These are phyloP conservation scores for Aporrectodea caliginosa DNA, from an alignment of 1,140 invertebrate species.

Conservation along the genomic window DNA sequence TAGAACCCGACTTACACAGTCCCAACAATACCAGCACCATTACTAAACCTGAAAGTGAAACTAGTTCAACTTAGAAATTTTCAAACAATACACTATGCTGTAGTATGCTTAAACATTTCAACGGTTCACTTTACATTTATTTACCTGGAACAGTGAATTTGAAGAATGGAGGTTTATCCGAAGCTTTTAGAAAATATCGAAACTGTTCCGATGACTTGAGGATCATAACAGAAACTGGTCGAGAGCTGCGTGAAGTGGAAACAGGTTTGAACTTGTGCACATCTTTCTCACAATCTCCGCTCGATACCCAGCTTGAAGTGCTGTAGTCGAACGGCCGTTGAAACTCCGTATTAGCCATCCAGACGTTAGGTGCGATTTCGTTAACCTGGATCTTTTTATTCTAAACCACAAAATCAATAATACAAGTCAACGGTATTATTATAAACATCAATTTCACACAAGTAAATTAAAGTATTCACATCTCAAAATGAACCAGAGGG, in stretches of 20 bases:
- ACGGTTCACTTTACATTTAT: no score
- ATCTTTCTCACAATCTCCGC: constrained; percentile 20
- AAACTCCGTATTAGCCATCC: constrained; percentile 24
- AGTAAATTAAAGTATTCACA: no score
- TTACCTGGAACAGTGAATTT: constrained; percentile 32
- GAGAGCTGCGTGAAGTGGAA: not conserved
- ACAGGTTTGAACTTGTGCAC: constrained; percentile 19
- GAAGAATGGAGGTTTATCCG: constrained; percentile 22
- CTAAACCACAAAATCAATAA: not conserved
- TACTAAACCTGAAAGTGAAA: no score
- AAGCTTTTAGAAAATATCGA: constrained; percentile 28
- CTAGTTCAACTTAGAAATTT: no score
- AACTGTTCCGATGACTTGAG: constrained; percentile 1
- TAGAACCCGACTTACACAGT: no score
- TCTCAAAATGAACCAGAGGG: no score
- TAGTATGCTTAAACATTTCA: no score
- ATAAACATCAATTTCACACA: no score
- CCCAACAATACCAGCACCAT: no score
- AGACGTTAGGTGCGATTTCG: constrained; percentile 24
- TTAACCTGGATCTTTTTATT: constrained; percentile 27
- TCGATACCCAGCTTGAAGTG: constrained; percentile 30
- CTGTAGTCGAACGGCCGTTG: constrained; percentile 29
- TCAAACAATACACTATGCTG: no score
- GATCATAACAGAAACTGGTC: not conserved
- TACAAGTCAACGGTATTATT: no score